Evolutionary conservation across 1,140 invertebrate species (phyloP).

Genomic region (Lordiphosa stackelbergi): DNA sequence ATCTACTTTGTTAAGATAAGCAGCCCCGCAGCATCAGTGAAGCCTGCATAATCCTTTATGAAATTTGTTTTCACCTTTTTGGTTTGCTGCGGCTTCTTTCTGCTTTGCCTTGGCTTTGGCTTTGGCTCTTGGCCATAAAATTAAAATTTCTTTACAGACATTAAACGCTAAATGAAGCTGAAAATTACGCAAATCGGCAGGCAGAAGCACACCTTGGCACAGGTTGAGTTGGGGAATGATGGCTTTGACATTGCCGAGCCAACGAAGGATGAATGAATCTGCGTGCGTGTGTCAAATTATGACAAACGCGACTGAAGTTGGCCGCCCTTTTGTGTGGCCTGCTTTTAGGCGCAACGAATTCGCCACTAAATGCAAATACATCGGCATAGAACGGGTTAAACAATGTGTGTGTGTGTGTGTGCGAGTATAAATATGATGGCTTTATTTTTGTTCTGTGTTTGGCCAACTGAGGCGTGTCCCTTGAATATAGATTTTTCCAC

Average conservation of each 20-base stretch:
- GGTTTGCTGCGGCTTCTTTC: constrained; percentile 25
- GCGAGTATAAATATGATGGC: constrained; percentile 14
- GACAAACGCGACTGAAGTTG: constrained; percentile 55
- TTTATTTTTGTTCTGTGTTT: constrained; percentile 34
- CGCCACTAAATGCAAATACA: constrained; percentile 51
- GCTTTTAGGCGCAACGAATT: constrained; percentile 53
- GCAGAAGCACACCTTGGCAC: constrained; percentile 31
- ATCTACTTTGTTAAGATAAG: constrained; percentile 5
- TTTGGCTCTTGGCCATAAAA: constrained; percentile 68
- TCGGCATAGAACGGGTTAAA: constrained; percentile 23
- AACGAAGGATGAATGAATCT: constrained; percentile 56
- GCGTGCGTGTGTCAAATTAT: constrained; percentile 62
- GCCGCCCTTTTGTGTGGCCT: constrained; percentile 41
- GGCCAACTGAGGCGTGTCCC: constrained; percentile 22
- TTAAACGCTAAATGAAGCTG: constrained; percentile 76
- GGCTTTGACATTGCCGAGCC: constrained; percentile 54
- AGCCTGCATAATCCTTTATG: constrained; percentile 66
- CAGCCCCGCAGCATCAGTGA: constrained; percentile 29
- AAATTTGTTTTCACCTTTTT: constrained; percentile 57
- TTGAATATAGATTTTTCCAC: constrained; percentile 70
- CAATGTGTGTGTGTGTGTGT: constrained; percentile 39
- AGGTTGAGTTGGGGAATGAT: not conserved
- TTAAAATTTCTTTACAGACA: constrained; percentile 76
- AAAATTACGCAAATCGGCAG: constrained; percentile 75
- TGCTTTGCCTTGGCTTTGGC: constrained; percentile 24